These are phyloP conservation scores for Acromyrmex charruanus DNA, from an alignment of 1,140 invertebrate species.

Conservation along the genomic window DNA sequence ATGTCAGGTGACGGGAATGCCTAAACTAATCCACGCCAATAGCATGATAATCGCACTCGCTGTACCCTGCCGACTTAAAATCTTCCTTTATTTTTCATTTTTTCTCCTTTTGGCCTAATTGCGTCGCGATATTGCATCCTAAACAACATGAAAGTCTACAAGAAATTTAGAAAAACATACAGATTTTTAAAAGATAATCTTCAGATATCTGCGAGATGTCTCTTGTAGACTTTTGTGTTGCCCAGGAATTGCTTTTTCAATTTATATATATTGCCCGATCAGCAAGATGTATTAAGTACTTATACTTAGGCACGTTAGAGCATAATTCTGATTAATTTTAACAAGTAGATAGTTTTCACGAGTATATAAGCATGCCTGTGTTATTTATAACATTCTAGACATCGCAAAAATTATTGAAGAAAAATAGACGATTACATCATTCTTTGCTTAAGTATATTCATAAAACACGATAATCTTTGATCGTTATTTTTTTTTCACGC, in stretches of 20 bases:
- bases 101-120: background rate
- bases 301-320: background rate
- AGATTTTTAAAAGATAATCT: background rate
- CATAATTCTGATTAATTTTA: constrained; percentile 11
- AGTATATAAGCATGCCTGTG: constrained; percentile 10
- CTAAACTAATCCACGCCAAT: constrained; percentile 63
- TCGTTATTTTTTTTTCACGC: background rate
- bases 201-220: background rate
- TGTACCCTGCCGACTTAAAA: constrained; percentile 19
- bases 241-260: background rate
- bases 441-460: background rate
- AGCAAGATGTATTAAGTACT: background rate
- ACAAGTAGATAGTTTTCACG: background rate
- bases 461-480: constrained; percentile 36
- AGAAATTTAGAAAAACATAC: background rate
- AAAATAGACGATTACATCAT: constrained; percentile 31
- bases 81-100: constrained; percentile 19
- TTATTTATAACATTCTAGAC: constrained; percentile 8
- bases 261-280: constrained; percentile 6
- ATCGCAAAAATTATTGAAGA: constrained; percentile 16
- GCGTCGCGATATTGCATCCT: background rate
- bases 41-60: constrained; percentile 61
- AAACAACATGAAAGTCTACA: background rate
- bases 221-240: constrained; percentile 22
- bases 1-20: constrained; percentile 86